phyloP scores from a whole-genome alignment of 2,888 invertebrate species.

The Ashinkailepas kermadecensis region DNA sequence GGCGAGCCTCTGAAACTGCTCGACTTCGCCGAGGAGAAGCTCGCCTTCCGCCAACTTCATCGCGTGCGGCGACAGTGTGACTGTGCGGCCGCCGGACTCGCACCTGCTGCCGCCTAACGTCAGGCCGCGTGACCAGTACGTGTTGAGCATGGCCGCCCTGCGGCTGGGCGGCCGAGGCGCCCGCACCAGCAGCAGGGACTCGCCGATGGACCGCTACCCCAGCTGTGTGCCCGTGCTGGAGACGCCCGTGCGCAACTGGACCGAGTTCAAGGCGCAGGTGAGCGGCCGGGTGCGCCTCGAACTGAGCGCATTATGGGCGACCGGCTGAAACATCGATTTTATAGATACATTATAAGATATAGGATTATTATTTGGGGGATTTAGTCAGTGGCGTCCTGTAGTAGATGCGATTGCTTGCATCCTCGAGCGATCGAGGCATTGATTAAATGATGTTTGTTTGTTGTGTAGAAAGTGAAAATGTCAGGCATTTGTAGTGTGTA shows the following conservation, averaged over 20 bases:
- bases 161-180: not conserved
- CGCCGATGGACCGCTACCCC: not conserved
- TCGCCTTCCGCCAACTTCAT: not conserved
- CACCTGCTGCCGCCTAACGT: slow-evolving; percentile 8
- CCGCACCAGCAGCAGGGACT: not conserved
- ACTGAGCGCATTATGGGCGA: no score
- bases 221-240: not conserved
- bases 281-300: not conserved
- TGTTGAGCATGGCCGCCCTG: not conserved
- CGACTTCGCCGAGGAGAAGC: not conserved
- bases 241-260: not conserved
- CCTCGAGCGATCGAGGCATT: no score
- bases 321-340: no score
- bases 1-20: not conserved
- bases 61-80: not conserved
- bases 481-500: no score
- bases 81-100: not conserved
- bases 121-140: not conserved
- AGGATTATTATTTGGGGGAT: no score
- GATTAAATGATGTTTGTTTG: no score
- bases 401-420: no score
- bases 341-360: no score
- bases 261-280: not conserved
- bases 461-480: no score
- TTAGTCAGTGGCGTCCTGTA: no score